Percentiles rank a stretch among this genome's conserved stretches.
Evolutionary conservation across 2,113 vertebrate species (phyloP).

Genomic region (Enhydra lutris): DNA sequence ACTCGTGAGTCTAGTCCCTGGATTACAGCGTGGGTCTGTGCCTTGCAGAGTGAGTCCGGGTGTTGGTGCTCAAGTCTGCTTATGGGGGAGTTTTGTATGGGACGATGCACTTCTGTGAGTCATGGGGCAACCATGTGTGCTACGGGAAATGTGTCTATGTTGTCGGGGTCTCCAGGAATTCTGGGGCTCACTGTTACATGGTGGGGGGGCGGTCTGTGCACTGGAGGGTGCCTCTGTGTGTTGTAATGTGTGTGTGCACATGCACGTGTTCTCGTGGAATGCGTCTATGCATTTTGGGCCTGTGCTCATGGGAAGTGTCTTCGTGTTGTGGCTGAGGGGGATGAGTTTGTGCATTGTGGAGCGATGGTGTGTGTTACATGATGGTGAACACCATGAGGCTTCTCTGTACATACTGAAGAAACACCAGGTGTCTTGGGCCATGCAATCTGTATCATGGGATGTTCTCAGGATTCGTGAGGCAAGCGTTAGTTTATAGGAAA

Average conservation of each 20-base stretch:
- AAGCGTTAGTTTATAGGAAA: not conserved
- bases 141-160: not conserved
- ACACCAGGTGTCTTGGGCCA: not conserved
- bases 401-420: not conserved
- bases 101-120: not conserved
- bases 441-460: not conserved
- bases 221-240: not conserved
- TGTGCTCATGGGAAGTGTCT: not conserved
- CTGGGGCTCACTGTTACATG: not conserved
- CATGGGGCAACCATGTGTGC: not conserved
- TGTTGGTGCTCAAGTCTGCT: not conserved
- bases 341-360: not conserved
- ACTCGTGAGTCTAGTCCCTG: not conserved
- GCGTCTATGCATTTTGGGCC: not conserved
- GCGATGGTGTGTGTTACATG: not conserved
- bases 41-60: not conserved
- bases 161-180: not conserved
- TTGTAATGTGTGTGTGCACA: not conserved
- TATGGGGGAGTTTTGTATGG: not conserved
- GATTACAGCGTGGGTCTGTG: not conserved
- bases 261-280: not conserved
- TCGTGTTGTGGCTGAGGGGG: not conserved
- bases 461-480: not conserved
- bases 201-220: not conserved
- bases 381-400: not conserved